Percentiles rank a stretch among this genome's conserved stretches.
phyloP scores from a whole-genome alignment of 1,140 invertebrate species.

The Drosophila persimilis region DNA sequence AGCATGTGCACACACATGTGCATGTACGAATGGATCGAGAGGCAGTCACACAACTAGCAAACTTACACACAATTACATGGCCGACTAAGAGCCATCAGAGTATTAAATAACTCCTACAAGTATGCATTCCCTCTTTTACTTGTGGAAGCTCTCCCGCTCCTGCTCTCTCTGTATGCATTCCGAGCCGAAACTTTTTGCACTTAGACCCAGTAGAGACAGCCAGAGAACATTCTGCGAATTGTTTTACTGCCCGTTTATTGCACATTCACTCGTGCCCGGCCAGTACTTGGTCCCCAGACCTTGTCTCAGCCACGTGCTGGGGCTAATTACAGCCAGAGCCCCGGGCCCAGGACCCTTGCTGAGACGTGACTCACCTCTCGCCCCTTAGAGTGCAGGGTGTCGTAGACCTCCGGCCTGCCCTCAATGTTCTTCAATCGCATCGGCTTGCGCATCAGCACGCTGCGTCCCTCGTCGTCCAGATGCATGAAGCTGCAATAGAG shows the following conservation, averaged over 20 bases:
- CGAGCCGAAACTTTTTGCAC: constrained; percentile 48
- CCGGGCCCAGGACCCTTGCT: not conserved
- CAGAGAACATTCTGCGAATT: constrained; percentile 51
- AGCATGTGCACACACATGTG: constrained; percentile 3
- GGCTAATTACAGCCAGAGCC: constrained; percentile 57
- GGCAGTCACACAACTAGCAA: constrained; percentile 16
- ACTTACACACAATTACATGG: constrained; percentile 70
- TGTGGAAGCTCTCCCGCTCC: constrained; percentile 1
- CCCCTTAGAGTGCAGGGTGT: constrained; percentile 85
- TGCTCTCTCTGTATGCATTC: constrained; percentile 32
- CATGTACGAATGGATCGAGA: constrained; percentile 8
- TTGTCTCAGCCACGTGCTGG: constrained; percentile 32
- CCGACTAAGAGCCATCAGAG: constrained; percentile 62
- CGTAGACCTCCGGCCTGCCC: constrained; percentile 86
- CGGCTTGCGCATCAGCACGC: constrained; percentile 84
- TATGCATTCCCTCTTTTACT: constrained; percentile 62
- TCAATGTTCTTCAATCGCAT: constrained; percentile 86
- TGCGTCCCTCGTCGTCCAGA: constrained; percentile 76
- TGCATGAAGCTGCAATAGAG: constrained; percentile 73
- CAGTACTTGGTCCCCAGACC: constrained; percentile 3
- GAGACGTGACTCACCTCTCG: constrained; percentile 84
- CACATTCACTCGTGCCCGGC: constrained; percentile 45
- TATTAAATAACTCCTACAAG: constrained; percentile 77
- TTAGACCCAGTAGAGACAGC: constrained; percentile 2
- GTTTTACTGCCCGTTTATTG: constrained; percentile 76